Percentiles rank a stretch among this genome's conserved stretches.
Evolutionary conservation across 2,113 vertebrate genomes (phyloP).

Genomic region (Ctenodactylus gundi): DNA sequence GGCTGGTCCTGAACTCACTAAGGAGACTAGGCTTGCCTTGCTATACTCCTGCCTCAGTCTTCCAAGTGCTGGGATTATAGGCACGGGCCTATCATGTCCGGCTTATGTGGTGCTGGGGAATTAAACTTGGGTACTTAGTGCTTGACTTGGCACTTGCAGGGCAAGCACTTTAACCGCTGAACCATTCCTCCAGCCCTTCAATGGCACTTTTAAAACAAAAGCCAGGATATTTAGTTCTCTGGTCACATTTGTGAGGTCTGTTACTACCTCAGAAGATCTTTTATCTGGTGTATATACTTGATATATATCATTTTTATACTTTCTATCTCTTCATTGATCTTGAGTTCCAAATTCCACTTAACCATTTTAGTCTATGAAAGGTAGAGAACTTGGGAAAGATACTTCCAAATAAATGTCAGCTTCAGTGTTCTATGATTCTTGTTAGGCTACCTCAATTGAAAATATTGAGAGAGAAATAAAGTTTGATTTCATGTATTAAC

Average conservation of each 20-base stretch:
- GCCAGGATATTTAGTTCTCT: constrained; percentile 23
- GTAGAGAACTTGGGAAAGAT: constrained; percentile 11
- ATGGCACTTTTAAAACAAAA: no score
- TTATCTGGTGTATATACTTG: not conserved
- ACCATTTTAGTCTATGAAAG: constrained; percentile 34
- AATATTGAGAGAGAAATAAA: constrained; percentile 13
- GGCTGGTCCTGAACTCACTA: no score
- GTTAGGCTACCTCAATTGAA: not conserved
- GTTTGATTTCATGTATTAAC: constrained; percentile 24
- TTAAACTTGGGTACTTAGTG: no score
- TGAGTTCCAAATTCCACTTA: constrained; percentile 32
- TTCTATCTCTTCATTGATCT: not conserved
- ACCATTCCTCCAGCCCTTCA: no score
- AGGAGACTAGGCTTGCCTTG: no score
- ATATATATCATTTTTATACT: not conserved
- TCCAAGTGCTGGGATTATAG: no score
- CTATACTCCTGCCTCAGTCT: no score
- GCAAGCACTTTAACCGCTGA: no score
- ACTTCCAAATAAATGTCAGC: not conserved
- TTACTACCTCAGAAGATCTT: not conserved
- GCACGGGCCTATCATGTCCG: no score
- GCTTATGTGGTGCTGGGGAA: no score
- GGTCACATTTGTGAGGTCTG: constrained; percentile 3
- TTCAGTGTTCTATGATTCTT: constrained; percentile 36
- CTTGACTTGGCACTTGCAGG: no score